Percentiles rank a stretch among this genome's conserved stretches.
phyloP scores from a whole-genome alignment of 2,113 vertebrate species.

The Mugil cephalus region DNA sequence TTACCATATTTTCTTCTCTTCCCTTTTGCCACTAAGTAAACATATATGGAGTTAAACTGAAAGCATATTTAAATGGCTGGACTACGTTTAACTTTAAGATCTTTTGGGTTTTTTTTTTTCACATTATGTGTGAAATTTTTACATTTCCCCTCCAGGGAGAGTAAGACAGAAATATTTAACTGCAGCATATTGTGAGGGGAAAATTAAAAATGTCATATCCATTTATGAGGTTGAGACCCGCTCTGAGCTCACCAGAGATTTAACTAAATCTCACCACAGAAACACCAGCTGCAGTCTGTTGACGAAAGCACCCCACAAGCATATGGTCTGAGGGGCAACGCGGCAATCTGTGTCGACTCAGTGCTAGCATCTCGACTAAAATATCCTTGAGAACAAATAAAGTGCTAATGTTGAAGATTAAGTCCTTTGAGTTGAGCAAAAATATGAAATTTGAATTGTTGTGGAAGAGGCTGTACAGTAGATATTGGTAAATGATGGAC shows the following conservation, averaged over 20 bases:
- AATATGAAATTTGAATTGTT: background rate
- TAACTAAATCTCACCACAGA: conserved; percentile 14
- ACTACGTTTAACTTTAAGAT: background rate
- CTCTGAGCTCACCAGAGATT: background rate
- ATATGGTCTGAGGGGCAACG: conserved; percentile 28
- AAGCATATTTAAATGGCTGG: background rate
- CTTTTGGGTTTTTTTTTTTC: conserved; percentile 6
- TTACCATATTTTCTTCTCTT: background rate
- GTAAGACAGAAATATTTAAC: conserved; percentile 11
- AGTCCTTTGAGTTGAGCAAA: background rate
- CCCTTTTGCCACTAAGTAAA: background rate
- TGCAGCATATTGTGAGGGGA: background rate
- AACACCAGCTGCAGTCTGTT: conserved; percentile 20
- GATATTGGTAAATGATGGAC: background rate
- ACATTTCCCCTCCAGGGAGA: conserved; percentile 4
- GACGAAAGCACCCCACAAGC: conserved; percentile 1
- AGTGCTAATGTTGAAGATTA: background rate
- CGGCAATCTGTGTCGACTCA: conserved; percentile 16
- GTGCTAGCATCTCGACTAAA: background rate
- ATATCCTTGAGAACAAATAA: background rate
- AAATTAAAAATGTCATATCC: conserved; percentile 30
- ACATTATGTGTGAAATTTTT: conserved; percentile 2
- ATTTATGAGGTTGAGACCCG: conserved; percentile 6
- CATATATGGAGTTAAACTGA: background rate
- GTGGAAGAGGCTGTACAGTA: background rate